phyloP scores from a whole-genome alignment of 2,888 invertebrate species.

The Abscondita cerata region DNA sequence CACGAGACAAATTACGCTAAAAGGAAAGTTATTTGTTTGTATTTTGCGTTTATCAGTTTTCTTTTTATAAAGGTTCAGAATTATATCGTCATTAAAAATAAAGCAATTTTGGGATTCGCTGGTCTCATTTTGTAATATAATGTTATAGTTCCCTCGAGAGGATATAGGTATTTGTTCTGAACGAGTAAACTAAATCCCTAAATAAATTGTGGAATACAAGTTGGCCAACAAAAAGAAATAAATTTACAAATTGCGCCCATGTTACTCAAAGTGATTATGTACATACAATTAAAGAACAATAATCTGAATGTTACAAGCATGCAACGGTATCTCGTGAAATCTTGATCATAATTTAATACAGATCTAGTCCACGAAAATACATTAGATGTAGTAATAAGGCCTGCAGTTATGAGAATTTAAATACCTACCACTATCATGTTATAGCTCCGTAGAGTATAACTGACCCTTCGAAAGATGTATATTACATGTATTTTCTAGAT shows the following conservation, averaged over 20 bases:
- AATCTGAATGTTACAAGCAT: conserved; percentile 27
- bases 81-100: conserved; percentile 28
- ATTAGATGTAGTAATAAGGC: conserved; percentile 48
- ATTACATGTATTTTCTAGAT: conserved; percentile 43
- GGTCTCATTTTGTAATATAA: conserved; percentile 31
- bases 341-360: conserved; percentile 47
- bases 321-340: conserved; percentile 38
- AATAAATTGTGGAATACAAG: conserved; percentile 31
- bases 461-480: conserved; percentile 48
- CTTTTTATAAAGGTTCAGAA: conserved; percentile 18
- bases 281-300: conserved; percentile 29
- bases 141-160: conserved; percentile 32
- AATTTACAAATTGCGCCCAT: conserved; percentile 25
- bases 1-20: conserved; percentile 18
- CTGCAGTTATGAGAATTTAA: conserved; percentile 51
- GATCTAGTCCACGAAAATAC: conserved; percentile 45
- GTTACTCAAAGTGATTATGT: conserved; percentile 29
- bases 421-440: conserved; percentile 49
- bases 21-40: conserved; percentile 22
- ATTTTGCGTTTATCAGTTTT: conserved; percentile 13
- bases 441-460: conserved; percentile 44
- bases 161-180: conserved; percentile 31
- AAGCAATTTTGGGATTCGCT: conserved; percentile 25
- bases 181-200: conserved; percentile 32
- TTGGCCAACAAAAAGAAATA: conserved; percentile 27